A percentile compares a stretch with the other conserved stretches of the same genome.
Conservation (phyloP, 2,888 invertebrate species). For the Tetranychus piercei region DNA sequence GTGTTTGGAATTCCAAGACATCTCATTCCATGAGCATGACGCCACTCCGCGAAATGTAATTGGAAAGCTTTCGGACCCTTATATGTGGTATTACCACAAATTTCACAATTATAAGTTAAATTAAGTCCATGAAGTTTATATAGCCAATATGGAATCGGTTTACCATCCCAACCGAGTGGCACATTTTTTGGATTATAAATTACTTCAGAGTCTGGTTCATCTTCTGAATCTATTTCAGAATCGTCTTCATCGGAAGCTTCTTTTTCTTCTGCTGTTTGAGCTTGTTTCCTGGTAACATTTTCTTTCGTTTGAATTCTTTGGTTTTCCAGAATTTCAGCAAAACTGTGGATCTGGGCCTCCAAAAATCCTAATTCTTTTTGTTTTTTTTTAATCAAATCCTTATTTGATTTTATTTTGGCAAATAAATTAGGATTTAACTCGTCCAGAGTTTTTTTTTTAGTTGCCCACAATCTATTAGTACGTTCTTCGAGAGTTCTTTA, state of each 20-base stretch:
- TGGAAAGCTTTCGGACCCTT: conserved; percentile 99
- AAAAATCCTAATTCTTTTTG: conserved; percentile 69
- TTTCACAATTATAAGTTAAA: conserved; percentile 96
- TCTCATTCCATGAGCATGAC: conserved; percentile 71
- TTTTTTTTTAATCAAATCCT: conserved; percentile 40
- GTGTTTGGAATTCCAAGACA: conserved; percentile 98
- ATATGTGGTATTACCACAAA: conserved; percentile 95
- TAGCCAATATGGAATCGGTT: conserved; percentile 75
- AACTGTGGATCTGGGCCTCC: conserved; percentile 73
- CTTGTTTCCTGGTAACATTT: conserved; percentile 94
- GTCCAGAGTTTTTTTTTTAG: conserved; percentile 65
- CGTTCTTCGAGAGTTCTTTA: conserved; percentile 71
- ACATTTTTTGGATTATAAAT: conserved; percentile 99
- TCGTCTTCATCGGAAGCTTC: conserved; percentile 61
- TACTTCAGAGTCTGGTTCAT: conserved; percentile 72
- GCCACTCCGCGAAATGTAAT: conserved; percentile 80
- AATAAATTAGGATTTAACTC: conserved; percentile 75
- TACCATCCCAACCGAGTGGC: conserved; percentile 97
- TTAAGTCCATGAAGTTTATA: conserved; percentile 97
- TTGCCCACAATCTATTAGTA: conserved; percentile 82
- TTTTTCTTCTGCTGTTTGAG: conserved; percentile 75
- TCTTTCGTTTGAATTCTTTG: conserved; percentile 82
- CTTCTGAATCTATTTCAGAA: conserved; percentile 54
- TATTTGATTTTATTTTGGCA: conserved; percentile 66
- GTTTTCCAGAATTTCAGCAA: conserved; percentile 56